Evolutionary conservation across 2,797 vertebrate genomes (phyloP).

Genomic region (Falco berigora): DNA sequence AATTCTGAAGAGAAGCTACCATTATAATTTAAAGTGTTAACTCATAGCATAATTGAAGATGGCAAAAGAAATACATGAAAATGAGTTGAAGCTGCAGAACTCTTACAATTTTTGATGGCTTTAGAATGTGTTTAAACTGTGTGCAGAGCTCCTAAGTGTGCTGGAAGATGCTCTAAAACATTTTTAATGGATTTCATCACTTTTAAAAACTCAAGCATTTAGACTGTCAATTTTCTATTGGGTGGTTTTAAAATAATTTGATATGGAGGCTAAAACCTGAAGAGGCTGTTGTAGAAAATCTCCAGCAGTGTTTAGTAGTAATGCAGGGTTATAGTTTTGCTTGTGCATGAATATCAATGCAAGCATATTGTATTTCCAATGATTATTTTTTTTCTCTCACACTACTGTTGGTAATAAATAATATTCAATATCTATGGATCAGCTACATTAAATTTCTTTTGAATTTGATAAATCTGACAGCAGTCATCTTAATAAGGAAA

Average conservation of each 20-base stretch:
- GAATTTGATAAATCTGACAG: background rate
- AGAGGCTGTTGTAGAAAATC: background rate
- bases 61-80: background rate
- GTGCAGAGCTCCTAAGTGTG: background rate
- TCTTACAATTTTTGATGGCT: background rate
- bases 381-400: background rate
- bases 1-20: background rate
- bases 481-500: background rate
- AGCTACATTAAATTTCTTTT: background rate
- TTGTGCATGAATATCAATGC: background rate
- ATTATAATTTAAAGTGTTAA: background rate
- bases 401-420: background rate
- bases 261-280: background rate
- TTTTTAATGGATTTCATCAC: background rate
- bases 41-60: background rate
- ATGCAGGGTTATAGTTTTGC: background rate
- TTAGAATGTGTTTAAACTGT: background rate
- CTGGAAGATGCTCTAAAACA: background rate
- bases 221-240: background rate
- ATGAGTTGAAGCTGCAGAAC: background rate
- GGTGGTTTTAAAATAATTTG: background rate
- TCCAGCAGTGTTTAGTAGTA: background rate
- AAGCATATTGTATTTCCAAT: background rate
- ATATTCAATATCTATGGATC: background rate
- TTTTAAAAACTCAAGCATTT: background rate